Base-by-base conservation (phyloP, 2,797 vertebrate species). In the Liparis tanakae region DNA sequence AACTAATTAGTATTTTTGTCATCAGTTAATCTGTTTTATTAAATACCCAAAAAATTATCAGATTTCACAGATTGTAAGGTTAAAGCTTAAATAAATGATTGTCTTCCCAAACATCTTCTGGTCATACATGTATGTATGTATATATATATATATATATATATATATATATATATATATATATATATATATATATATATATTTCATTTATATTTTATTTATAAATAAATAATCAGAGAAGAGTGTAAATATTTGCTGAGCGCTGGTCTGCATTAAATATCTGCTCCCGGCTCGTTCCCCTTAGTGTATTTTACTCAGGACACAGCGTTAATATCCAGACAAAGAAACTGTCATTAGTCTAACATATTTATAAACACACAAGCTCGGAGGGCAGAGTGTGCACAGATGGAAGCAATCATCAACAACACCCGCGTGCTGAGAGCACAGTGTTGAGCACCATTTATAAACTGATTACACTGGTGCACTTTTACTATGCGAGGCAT, bases 401-500 rank as follows among this genome's bases (percentile, higher is more conserved):
- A 65, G 15, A 74, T 46, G 39, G 70, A 57, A 51, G 72, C 50
- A 36, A 72, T 64, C 36, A 55, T 4, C 56, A 72, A 69, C 37
- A 66, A 54, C 33, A 12, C 56, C n/a, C 55, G 25, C 25, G 1
- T 30, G 25, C 25, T 30, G 25, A 30, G 25, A 67, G 36, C 37
- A 17, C 43, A 12, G n/a, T n/a, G 25, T 48, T 80, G 43, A 73
- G 53, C 59, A 55, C 66, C 71, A 51, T 72, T 74, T 70, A 50
- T 72, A 74, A 62, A 18, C 75, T 57, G 63, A 83, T 62, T 71
- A 81, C 69, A 54, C 46, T 17, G 10, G 18, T 37, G 61, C 44
- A 18, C 70, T 30, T 61, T 50, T 25, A 62, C 41, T 10, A 59
- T 13, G 51, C 72, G 18, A 20, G 62, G 71, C 39, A 57, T 57